phyloP scores from a whole-genome alignment of 2,888 invertebrate genomes.

The Notodonta ziczac region DNA sequence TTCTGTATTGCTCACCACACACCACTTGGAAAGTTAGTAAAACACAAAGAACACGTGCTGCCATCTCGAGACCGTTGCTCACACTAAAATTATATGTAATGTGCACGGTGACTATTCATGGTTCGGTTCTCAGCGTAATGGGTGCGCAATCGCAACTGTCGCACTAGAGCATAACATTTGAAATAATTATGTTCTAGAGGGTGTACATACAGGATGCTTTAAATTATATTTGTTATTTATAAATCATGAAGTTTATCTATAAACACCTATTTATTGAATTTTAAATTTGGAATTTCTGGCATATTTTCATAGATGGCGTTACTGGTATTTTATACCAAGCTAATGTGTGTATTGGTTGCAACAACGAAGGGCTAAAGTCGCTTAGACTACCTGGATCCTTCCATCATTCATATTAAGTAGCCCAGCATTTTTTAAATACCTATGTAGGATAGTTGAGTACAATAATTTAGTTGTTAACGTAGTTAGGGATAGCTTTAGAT shows the following conservation, averaged over 20 bases:
- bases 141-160: conserved; percentile 59
- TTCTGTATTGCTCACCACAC: conserved; percentile 51
- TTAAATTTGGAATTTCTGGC: background rate
- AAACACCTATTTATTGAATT: background rate
- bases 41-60: conserved; percentile 55
- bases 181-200: conserved; percentile 46
- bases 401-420: too few relatives aligned
- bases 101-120: conserved; percentile 44
- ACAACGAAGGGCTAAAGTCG: too few relatives aligned
- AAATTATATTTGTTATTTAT: conserved; percentile 8
- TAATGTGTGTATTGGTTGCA: too few relatives aligned
- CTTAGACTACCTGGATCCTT: too few relatives aligned
- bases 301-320: conserved; percentile 51
- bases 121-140: conserved; percentile 65
- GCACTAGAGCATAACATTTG: conserved; percentile 67
- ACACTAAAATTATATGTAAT: conserved; percentile 55
- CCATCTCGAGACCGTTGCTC: conserved; percentile 63
- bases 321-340: conserved; percentile 14
- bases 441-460: too few relatives aligned
- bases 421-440: too few relatives aligned
- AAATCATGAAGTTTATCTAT: background rate
- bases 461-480: too few relatives aligned
- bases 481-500: too few relatives aligned
- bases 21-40: conserved; percentile 48
- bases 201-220: conserved; percentile 62